Percentiles rank a stretch among this genome's conserved stretches.
These are phyloP conservation scores for Premnoplex brunnescens DNA, from an alignment of 2,797 vertebrate genomes.

Conservation along the genomic window DNA sequence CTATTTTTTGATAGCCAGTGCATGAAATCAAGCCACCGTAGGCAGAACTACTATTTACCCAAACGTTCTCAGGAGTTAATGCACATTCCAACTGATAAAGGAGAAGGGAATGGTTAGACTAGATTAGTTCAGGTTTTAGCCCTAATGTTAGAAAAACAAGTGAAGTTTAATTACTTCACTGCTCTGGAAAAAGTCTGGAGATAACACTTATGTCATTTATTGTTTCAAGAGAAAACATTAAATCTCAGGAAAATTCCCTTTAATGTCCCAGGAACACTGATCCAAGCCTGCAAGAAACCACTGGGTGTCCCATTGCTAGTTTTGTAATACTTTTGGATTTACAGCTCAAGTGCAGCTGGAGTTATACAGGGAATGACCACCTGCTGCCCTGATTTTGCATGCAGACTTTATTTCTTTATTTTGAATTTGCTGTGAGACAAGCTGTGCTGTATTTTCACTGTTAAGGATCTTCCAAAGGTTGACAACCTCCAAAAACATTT, in stretches of 20 bases:
- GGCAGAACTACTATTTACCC: conserved; percentile 2
- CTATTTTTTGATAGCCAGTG: background rate
- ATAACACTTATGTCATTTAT: conserved; percentile 47
- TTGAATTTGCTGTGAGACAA: conserved; percentile 31
- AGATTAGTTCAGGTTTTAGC: conserved; percentile 63
- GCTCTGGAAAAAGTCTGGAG: conserved; percentile 35
- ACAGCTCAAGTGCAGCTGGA: conserved; percentile 58
- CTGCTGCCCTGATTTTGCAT: conserved; percentile 62
- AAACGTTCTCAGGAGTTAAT: conserved; percentile 5
- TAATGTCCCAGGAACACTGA: conserved; percentile 22
- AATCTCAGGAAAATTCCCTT: conserved; percentile 42
- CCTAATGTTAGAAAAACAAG: conserved; percentile 48
- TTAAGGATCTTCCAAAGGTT: conserved; percentile 22
- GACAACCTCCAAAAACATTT: conserved; percentile 24
- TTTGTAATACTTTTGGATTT: conserved; percentile 62
- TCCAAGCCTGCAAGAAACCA: conserved; percentile 11
- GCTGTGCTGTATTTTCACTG: conserved; percentile 20
- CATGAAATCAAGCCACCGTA: background rate
- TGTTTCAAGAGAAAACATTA: conserved; percentile 52
- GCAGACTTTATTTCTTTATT: conserved; percentile 59
- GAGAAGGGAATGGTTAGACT: conserved; percentile 45
- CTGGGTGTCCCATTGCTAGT: background rate
- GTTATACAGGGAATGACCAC: conserved; percentile 46
- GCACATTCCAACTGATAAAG: conserved; percentile 10
- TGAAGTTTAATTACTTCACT: conserved; percentile 27